Base-by-base conservation (phyloP, 2,888 invertebrate species). In the Papilio elwesi region DNA sequence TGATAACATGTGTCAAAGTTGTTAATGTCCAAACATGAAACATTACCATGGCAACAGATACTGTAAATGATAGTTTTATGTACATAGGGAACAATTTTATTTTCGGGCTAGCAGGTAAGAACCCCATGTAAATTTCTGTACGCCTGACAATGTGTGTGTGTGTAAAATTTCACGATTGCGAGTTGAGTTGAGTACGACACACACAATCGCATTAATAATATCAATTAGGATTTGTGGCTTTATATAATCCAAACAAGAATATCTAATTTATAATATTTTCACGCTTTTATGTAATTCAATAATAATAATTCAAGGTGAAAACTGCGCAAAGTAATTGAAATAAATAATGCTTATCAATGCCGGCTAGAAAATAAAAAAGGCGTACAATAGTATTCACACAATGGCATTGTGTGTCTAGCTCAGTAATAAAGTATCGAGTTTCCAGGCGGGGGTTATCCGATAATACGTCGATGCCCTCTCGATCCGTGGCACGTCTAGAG, bases 401-500 rank as follows among this genome's bases (percentile, higher is more conserved):
- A 66, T 49, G 13, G 57, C 47, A 59, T 51, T 71, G 59, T 68
- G 52, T 47, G 66, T 62, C 71, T 71, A 71, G 67, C 52, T 43
- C 10, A 9, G 15, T 15, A 62, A 67, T 52, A 49, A 57, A 47
- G n/a, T 13, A 15, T 62, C 59, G 3, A 52, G 62, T 67, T 47
- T 52, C 52, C 47, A 62, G 48, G 63, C 48, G n/a, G 67, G 59
- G 67, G 68, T 73, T 73, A 73, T 65, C 62, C 68, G 52, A 71
- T 69, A 69, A 71, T 47, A 65, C 65, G 68, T 38, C 53, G 59
- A 53, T 69, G 71, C 63, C 72, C 74, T 76, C 74, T 69, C 68
- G 63, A 69, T 74, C 26, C 69, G 66, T 59, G 38, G 71, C 73
- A 65, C 78, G 83, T 81, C 81, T 80, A 77, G 82, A 82, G 84